Percentiles rank a stretch among this genome's conserved stretches.
phyloP scores from a whole-genome alignment of 2,113 vertebrate genomes.

The Pyrgilauda ruficollis region DNA sequence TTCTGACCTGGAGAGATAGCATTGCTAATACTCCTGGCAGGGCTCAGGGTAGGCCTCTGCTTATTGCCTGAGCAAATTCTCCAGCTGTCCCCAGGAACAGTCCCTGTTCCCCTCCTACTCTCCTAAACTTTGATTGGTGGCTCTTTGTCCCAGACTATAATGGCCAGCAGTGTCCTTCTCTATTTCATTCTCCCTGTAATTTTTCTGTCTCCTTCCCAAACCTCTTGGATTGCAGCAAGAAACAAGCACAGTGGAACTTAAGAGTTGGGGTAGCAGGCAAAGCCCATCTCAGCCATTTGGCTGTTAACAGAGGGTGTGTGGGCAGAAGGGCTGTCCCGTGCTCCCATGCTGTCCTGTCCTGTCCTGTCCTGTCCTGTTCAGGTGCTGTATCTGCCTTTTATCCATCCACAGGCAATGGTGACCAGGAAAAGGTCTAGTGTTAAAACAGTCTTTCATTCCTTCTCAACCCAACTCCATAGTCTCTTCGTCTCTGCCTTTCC shows the following conservation, averaged over 20 bases:
- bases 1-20: neutral
- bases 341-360: neutral
- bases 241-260: neutral
- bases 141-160: neutral
- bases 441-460: neutral
- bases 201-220: neutral
- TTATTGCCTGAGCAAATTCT: neutral
- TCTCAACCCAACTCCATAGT: neutral
- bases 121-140: neutral
- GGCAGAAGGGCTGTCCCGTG: neutral
- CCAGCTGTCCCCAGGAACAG: neutral
- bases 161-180: neutral
- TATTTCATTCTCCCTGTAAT: neutral
- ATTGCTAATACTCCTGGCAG: neutral
- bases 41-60: neutral
- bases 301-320: neutral
- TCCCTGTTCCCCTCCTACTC: rapidly evolving
- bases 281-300: neutral
- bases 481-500: neutral
- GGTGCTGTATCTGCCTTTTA: neutral
- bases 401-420: rapidly evolving
- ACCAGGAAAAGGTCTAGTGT: neutral
- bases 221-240: neutral
- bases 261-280: neutral
- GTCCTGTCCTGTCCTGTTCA: neutral